phyloP scores from a whole-genome alignment of 2,113 vertebrate species.

The Mungos mungo region DNA sequence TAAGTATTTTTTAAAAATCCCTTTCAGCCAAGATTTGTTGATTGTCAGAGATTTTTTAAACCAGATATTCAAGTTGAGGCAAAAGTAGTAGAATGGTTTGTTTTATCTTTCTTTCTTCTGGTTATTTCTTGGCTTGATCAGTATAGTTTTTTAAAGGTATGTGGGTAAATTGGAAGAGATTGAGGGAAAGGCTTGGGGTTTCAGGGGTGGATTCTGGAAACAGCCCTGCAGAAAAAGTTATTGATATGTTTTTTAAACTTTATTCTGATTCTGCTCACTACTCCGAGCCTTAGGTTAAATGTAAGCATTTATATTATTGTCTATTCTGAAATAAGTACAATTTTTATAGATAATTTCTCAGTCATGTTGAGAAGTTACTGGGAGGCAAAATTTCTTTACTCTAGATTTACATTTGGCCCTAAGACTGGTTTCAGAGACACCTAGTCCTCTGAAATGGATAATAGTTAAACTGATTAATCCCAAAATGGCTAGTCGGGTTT shows the following conservation, averaged over 20 bases:
- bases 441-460: not conserved
- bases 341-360: constrained; percentile 20
- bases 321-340: not conserved
- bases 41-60: constrained; percentile 39
- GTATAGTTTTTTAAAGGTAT: not conserved
- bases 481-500: constrained; percentile 33
- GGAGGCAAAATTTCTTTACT: not conserved
- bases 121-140: constrained; percentile 9
- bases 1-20: not conserved
- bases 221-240: not conserved
- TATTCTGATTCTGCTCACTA: not conserved
- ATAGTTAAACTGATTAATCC: constrained; percentile 33
- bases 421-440: not conserved
- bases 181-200: not conserved
- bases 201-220: not conserved
- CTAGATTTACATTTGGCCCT: not conserved
- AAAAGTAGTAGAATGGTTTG: not conserved
- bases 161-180: not conserved
- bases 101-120: constrained; percentile 11
- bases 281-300: not conserved
- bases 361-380: constrained; percentile 26
- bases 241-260: constrained; percentile 14
- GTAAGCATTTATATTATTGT: not conserved
- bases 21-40: constrained; percentile 5
- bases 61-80: not conserved